Conservation (phyloP, 2,113 vertebrate genomes). For the Catagonus wagneri region DNA sequence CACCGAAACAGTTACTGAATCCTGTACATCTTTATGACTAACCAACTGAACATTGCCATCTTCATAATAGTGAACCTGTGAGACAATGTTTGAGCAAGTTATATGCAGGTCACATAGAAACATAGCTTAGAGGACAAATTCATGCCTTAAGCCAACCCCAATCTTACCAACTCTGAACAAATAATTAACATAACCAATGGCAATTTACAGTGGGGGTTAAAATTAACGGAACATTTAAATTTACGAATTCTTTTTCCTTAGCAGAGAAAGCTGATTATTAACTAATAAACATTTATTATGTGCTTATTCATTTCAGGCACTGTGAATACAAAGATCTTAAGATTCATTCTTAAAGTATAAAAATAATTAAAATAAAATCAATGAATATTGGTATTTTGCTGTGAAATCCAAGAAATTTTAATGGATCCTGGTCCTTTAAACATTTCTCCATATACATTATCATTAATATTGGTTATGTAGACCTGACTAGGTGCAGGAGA, state of each 20-base stretch:
- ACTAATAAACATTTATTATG: conserved; percentile 44
- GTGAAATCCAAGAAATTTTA: conserved; percentile 62
- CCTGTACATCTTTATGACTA: conserved; percentile 97
- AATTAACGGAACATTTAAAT: conserved; percentile 47
- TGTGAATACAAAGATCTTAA: conserved; percentile 31
- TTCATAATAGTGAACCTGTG: conserved; percentile 97
- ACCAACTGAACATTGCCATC: conserved; percentile 98
- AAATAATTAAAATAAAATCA: conserved; percentile 56
- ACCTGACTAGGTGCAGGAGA: conserved; percentile 24
- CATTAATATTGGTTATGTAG: conserved; percentile 11
- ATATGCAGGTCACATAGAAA: neutral
- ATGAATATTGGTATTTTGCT: neutral
- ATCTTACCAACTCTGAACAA: conserved; percentile 37
- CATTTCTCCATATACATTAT: neutral
- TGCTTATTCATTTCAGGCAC: conserved; percentile 3
- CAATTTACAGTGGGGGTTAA: conserved; percentile 13
- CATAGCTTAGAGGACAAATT: neutral
- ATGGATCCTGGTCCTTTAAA: neutral
- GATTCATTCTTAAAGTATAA: neutral
- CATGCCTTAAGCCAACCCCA: neutral
- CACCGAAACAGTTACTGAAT: conserved; percentile 93
- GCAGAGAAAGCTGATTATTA: conserved; percentile 13
- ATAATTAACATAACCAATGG: conserved; percentile 10
- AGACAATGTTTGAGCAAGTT: conserved; percentile 47
- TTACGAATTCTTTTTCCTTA: conserved; percentile 49